Evolutionary conservation across 2,888 invertebrate genomes (phyloP).

Genomic region (Alentia gelatinosa): DNA sequence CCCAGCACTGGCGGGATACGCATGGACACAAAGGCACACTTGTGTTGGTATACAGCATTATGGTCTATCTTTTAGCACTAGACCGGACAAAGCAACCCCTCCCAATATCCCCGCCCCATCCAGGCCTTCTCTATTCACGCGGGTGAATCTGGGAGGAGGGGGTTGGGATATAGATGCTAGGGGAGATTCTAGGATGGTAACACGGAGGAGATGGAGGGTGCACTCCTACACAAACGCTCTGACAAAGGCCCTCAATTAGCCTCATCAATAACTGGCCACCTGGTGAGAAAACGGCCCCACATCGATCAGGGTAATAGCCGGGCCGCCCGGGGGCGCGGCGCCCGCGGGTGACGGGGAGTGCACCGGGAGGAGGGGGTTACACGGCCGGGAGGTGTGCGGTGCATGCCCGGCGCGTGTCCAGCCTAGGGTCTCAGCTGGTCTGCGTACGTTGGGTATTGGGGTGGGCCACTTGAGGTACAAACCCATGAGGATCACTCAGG

Average conservation of each 20-base stretch:
- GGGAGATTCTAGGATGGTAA: no score
- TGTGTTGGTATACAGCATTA: no score
- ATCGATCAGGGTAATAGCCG: conserved; percentile 1
- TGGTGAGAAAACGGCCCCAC: neutral
- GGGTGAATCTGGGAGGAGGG: no score
- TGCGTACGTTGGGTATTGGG: neutral
- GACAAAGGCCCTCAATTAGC: neutral
- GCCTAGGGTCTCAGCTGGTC: neutral
- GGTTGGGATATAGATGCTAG: no score
- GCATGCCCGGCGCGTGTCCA: neutral
- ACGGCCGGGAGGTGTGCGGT: neutral
- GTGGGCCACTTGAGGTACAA: neutral
- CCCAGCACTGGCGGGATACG: no score
- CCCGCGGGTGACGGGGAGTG: neutral
- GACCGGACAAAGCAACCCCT: no score
- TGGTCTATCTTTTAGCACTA: no score
- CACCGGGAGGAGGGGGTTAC: neutral
- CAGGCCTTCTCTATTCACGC: no score
- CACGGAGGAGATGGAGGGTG: no score
- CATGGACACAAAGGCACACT: no score
- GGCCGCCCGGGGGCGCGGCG: neutral
- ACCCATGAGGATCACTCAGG: neutral
- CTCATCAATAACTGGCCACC: neutral
- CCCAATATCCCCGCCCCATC: no score
- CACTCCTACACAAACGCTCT: neutral